A percentile compares a stretch with the other conserved stretches of the same genome.
Conservation (phyloP, 2,113 vertebrate species). For the Nipponia nippon region DNA sequence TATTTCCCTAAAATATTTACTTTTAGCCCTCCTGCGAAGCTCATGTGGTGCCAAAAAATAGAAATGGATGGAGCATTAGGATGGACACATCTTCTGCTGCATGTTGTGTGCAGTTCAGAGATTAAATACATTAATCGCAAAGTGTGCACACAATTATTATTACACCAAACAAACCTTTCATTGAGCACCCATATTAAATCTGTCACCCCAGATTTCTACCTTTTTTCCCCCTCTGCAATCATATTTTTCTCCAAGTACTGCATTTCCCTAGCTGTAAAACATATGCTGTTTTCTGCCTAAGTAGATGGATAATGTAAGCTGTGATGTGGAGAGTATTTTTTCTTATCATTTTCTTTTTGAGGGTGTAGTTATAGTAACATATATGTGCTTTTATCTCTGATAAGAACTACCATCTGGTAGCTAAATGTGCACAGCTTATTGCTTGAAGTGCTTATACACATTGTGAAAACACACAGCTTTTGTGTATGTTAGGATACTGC, state of each 20-base stretch:
- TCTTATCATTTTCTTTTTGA: conserved; percentile 63
- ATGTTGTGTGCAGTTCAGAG: neutral
- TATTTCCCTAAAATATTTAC: neutral
- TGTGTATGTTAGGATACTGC: conserved; percentile 70
- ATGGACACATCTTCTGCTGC: neutral
- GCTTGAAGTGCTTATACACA: conserved; percentile 69
- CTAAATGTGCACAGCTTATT: conserved; percentile 72
- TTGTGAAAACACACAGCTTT: conserved; percentile 80
- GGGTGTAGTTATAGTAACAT: conserved; percentile 68
- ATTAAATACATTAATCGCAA: neutral
- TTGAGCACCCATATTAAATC: neutral
- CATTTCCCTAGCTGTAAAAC: conserved; percentile 58
- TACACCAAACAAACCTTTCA: neutral
- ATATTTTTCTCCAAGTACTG: conserved; percentile 43
- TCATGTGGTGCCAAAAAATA: neutral
- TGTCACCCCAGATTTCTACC: neutral
- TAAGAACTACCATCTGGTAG: conserved; percentile 77
- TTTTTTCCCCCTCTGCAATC: neutral
- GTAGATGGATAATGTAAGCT: conserved; percentile 74
- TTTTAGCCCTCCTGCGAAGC: neutral
- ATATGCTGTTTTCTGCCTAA: conserved; percentile 76
- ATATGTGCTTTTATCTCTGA: conserved; percentile 77
- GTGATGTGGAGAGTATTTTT: conserved; percentile 69
- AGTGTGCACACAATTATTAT: neutral
- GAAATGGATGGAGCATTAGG: neutral